These are phyloP conservation scores for Labeo catla DNA, from an alignment of 2,113 vertebrate species.

Conservation along the genomic window DNA sequence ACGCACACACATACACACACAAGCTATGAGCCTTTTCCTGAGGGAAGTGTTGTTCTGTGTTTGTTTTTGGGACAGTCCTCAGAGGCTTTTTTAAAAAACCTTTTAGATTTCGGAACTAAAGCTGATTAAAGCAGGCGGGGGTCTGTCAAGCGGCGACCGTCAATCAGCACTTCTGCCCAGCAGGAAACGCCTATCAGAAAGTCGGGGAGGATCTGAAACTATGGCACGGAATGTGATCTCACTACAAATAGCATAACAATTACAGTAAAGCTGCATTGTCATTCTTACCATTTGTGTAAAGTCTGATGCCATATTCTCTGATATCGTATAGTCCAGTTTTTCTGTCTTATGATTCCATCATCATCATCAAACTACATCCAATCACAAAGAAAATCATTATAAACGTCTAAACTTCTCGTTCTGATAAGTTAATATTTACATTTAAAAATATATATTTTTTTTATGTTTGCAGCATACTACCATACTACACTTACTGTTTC, in stretches of 20 bases:
- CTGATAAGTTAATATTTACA: not conserved
- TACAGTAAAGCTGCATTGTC: not conserved
- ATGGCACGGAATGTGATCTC: conserved; percentile 28
- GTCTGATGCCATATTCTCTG: not conserved
- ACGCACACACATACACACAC: not conserved
- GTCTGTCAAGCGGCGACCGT: conserved; percentile 32
- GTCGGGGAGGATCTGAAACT: conserved; percentile 13
- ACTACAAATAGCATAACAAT: not conserved
- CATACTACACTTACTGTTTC: not conserved
- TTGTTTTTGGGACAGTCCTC: conserved; percentile 41
- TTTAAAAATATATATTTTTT: not conserved
- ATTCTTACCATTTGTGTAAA: not conserved
- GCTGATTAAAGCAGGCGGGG: conserved; percentile 51
- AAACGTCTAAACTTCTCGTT: not conserved
- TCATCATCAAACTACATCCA: not conserved
- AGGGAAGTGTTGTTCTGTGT: conserved; percentile 37
- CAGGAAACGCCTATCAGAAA: conserved; percentile 49
- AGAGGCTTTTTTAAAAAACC: conserved; percentile 33
- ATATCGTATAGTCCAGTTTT: not conserved
- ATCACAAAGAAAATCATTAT: not conserved
- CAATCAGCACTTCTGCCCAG: conserved; percentile 19
- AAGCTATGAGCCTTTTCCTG: conserved; percentile 32
- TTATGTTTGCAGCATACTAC: not conserved
- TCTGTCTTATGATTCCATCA: not conserved
- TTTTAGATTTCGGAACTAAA: conserved; percentile 43